These are phyloP conservation scores for Scatophagus argus DNA, from an alignment of 2,113 vertebrate genomes.

Conservation along the genomic window DNA sequence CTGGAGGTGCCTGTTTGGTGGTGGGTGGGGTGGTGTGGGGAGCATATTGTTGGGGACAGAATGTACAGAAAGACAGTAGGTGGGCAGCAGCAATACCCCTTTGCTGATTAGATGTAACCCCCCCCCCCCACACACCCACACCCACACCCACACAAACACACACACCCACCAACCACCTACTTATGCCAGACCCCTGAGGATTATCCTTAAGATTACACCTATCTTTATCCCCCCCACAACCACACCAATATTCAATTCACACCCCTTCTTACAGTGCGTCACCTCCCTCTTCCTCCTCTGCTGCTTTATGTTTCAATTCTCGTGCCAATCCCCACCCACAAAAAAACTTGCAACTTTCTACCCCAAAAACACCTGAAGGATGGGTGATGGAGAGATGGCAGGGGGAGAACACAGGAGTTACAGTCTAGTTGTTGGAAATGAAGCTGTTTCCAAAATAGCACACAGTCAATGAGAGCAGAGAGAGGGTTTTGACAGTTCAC, in stretches of 20 bases:
- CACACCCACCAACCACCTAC: conserved; percentile 64
- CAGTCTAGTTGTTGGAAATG: conserved; percentile 22
- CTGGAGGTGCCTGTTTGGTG: too few species aligned
- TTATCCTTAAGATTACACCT: conserved; percentile 77
- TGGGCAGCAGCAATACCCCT: conserved; percentile 59
- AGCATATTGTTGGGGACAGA: conserved; percentile 72
- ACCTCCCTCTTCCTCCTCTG: conserved; percentile 30
- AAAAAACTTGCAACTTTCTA: conserved; percentile 52
- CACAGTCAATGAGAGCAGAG: neutral
- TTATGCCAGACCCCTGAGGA: conserved; percentile 72
- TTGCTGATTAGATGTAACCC: conserved; percentile 74
- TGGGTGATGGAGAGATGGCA: conserved; percentile 47
- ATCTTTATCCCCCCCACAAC: conserved; percentile 50
- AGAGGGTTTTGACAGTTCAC: conserved; percentile 17
- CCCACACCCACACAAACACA: neutral
- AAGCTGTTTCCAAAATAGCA: conserved; percentile 54
- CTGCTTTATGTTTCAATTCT: conserved; percentile 21
- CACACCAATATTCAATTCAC: conserved; percentile 69
- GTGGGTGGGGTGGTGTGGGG: conserved; percentile 37
- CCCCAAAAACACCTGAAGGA: conserved; percentile 42
- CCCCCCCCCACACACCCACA: conserved; percentile 5
- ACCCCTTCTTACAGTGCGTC: conserved; percentile 42
- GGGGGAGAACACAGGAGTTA: conserved; percentile 8
- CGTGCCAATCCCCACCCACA: conserved; percentile 11
- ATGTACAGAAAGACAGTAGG: conserved; percentile 66